These are phyloP conservation scores for Trachemys scripta DNA, from an alignment of 2,113 vertebrate genomes.

Conservation along the genomic window DNA sequence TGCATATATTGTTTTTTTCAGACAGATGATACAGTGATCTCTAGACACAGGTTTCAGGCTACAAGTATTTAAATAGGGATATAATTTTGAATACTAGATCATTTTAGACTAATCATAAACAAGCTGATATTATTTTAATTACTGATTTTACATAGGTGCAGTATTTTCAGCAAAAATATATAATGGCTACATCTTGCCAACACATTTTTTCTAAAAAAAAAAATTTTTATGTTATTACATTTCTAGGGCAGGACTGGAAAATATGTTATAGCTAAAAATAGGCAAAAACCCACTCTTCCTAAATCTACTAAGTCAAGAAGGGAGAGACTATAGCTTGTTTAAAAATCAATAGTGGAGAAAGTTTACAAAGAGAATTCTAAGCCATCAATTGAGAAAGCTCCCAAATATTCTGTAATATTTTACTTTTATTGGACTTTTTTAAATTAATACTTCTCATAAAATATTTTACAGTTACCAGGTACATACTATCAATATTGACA, in stretches of 20 bases:
- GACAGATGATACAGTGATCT: neutral
- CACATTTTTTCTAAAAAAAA: neutral
- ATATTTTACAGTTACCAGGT: neutral
- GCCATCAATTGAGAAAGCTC: neutral
- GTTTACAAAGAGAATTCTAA: neutral
- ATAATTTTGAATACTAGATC: neutral
- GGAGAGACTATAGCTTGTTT: neutral
- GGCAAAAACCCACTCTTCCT: neutral
- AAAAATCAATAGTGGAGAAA: neutral
- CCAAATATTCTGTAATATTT: neutral
- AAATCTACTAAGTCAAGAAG: neutral
- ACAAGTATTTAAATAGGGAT: neutral
- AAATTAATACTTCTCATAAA: neutral
- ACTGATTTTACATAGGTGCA: neutral
- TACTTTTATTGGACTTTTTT: neutral
- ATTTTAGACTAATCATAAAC: neutral
- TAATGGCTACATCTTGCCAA: neutral
- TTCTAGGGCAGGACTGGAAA: neutral
- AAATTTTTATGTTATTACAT: neutral
- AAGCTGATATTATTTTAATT: slow-evolving; percentile 10
- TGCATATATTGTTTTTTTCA: neutral
- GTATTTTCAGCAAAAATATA: neutral
- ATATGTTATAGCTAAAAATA: neutral
- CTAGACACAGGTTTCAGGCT: neutral
- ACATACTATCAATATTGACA: slow-evolving; percentile 29